A percentile compares a stretch with the other conserved stretches of the same genome.
Evolutionary conservation across 30 jellyfish, hydroid and myxozoan species (phyloP).

Genomic region (Hydractinia symbiolongicarpus): DNA sequence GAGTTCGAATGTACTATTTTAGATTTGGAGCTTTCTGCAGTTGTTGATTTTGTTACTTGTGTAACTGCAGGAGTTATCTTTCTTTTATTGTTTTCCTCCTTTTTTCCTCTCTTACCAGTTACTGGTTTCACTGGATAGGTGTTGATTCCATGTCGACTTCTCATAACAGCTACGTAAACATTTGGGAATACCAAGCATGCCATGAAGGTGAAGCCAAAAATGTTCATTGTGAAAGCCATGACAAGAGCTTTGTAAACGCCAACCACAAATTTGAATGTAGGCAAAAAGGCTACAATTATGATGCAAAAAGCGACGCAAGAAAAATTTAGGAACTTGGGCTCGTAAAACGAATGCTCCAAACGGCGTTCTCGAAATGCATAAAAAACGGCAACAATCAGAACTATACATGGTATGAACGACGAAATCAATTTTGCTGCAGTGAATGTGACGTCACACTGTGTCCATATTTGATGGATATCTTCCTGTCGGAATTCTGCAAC

Average conservation of each 20-base stretch:
- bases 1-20: too few relatives aligned
- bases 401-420: conserved; percentile 50
- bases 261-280: conserved; percentile 75
- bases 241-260: conserved; percentile 69
- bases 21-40: too few relatives aligned
- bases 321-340: conserved; percentile 79
- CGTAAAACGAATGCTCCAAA: conserved; percentile 63
- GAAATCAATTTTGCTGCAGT: conserved; percentile 48
- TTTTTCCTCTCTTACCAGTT: too few relatives aligned
- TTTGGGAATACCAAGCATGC: conserved; percentile 78
- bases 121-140: too few relatives aligned
- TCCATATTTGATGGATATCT: conserved; percentile 26
- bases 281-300: conserved; percentile 71
- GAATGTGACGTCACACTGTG: conserved; percentile 57
- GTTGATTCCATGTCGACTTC: background rate
- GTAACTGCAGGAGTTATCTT: too few relatives aligned
- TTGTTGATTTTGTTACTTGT: too few relatives aligned
- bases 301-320: conserved; percentile 62
- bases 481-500: conserved; percentile 6
- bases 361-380: conserved; percentile 70
- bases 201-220: conserved; percentile 70
- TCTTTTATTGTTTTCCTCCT: too few relatives aligned
- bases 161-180: conserved; percentile 23
- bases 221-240: conserved; percentile 76
- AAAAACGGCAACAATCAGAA: conserved; percentile 42